phyloP scores from a whole-genome alignment of 2,113 vertebrate genomes.

The Galemys pyrenaicus region DNA sequence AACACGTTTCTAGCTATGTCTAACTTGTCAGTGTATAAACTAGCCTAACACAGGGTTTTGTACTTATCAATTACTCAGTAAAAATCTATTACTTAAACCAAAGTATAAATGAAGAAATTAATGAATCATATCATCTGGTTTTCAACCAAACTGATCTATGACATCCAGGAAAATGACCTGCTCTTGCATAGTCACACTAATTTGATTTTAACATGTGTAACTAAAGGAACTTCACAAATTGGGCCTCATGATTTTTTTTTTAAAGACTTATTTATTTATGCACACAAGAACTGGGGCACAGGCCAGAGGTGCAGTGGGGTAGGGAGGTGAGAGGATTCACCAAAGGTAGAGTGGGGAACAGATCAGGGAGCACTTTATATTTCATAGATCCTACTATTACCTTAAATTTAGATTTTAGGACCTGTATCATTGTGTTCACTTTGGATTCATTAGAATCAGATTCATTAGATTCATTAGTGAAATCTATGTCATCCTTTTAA shows the following conservation, averaged over 20 bases:
- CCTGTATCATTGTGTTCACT: background rate
- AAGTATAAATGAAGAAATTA: conserved; percentile 2
- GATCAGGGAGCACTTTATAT: background rate
- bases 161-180: background rate
- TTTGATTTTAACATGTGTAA: background rate
- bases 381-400: background rate
- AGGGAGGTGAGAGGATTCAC: too few relatives aligned
- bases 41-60: background rate
- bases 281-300: too few relatives aligned
- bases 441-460: too few relatives aligned
- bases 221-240: background rate
- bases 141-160: background rate
- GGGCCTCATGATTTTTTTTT: background rate
- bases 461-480: background rate
- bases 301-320: too few relatives aligned
- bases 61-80: background rate
- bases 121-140: background rate
- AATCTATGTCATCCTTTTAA: conserved; percentile 15
- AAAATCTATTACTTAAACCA: background rate
- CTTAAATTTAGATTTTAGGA: background rate
- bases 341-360: too few relatives aligned
- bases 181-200: background rate
- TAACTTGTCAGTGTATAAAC: background rate
- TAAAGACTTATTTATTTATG: too few relatives aligned
- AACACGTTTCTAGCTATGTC: background rate